Percentiles rank a stretch among this genome's conserved stretches.
Evolutionary conservation across 2,888 invertebrate species (phyloP).

Genomic region (Cepaea hortensis): DNA sequence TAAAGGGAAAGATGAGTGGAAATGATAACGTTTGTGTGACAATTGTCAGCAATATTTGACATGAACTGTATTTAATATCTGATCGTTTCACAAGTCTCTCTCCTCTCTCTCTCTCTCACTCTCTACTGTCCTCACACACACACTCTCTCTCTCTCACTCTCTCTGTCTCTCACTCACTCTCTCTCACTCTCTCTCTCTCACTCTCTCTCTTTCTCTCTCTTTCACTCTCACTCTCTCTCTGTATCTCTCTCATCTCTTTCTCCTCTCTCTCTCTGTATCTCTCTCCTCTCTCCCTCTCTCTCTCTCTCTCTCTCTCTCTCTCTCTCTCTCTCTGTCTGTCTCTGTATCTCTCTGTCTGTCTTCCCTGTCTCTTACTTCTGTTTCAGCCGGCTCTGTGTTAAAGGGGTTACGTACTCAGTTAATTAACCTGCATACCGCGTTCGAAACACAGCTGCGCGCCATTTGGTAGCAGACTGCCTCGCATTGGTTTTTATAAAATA

Average conservation of each 20-base stretch:
- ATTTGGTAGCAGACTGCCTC: too few relatives aligned
- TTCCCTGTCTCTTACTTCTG: neutral
- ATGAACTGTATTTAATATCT: neutral
- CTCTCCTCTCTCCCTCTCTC: neutral
- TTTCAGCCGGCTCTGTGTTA: neutral
- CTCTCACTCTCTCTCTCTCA: neutral
- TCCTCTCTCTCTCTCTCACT: neutral
- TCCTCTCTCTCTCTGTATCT: neutral
- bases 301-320: neutral
- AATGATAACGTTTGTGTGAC: too few relatives aligned
- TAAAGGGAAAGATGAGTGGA: too few relatives aligned
- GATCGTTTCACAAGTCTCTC: neutral
- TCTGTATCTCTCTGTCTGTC: neutral
- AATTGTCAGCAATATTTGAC: too few relatives aligned
- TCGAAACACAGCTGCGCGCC: too few relatives aligned
- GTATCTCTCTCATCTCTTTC: neutral
- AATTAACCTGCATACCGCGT: neutral
- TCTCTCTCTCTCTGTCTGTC: neutral
- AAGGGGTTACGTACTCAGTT: neutral
- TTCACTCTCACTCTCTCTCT: neutral
- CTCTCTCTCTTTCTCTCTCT: neutral
- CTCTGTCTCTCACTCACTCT: neutral
- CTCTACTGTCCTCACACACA: neutral
- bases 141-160: neutral
- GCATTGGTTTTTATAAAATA: too few relatives aligned